phyloP scores from a whole-genome alignment of 2,888 invertebrate species.

The Glomeris marginata region DNA sequence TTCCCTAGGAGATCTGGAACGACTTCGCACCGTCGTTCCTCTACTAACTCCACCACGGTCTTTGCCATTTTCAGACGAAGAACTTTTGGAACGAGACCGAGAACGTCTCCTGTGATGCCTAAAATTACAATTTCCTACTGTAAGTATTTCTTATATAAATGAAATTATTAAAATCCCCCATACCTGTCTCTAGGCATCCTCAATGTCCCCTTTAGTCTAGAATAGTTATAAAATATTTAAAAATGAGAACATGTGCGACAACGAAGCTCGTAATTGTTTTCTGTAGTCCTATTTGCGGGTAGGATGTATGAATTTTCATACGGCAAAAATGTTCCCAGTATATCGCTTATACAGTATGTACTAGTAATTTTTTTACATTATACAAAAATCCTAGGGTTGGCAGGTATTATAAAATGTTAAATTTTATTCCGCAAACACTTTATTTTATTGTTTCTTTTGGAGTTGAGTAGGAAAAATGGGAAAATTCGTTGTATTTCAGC shows the following conservation, averaged over 20 bases:
- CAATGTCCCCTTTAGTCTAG: neutral
- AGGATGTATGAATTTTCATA: too few species aligned
- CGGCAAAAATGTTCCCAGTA: too few species aligned
- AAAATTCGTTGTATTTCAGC: neutral
- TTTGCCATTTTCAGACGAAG: conserved; percentile 19
- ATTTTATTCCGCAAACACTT: too few species aligned
- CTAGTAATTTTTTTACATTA: too few species aligned
- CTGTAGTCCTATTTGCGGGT: too few species aligned
- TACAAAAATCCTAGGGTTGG: too few species aligned
- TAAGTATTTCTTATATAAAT: neutral
- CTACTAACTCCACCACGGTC: conserved; percentile 15
- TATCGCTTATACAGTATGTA: too few species aligned
- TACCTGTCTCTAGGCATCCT: neutral
- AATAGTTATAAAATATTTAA: neutral
- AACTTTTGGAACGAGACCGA: conserved; percentile 19
- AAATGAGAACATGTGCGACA: neutral
- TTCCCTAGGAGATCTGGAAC: neutral
- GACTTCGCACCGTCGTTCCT: neutral
- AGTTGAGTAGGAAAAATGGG: neutral
- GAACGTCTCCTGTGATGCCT: conserved; percentile 13
- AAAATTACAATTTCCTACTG: too few species aligned
- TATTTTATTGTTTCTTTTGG: too few species aligned
- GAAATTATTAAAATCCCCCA: neutral
- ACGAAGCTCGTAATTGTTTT: too few species aligned
- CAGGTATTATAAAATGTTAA: too few species aligned